Base-by-base conservation (phyloP, 1,140 invertebrate species). In the Drosophila sp. region DNA sequence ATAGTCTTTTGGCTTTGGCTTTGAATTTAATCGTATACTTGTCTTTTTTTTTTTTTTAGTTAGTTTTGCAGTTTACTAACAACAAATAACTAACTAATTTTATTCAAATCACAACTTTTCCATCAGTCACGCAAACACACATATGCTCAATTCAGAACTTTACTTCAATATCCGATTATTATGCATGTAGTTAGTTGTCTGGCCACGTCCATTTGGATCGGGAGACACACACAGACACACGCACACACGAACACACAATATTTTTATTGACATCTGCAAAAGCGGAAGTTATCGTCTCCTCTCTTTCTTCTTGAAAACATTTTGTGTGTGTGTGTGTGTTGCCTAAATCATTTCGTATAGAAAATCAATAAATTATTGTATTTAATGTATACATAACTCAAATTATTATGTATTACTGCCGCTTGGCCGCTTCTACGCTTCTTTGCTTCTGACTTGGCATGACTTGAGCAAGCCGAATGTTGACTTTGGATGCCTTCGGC, bases 341-440 rank as follows among this genome's bases (percentile, higher is more conserved):
- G 23, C 44, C 23, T 8, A 27, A 50, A 50, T 25, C 44, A 50
- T 50, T 57, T 64, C 55, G 54, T 78, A 81, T 78, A 79, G 65
- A 85, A 85, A 85, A 85, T 85, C 82, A 86, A 87, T 85, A 86
- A 79, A 81, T 85, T 85, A 85, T 72, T 85, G 79, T 81, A 63
- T 86, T 85, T 85, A 85, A 78, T 87, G 66, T 70, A 75, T 68
- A 75, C 76, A 78, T 70, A 78, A 68, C 79, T 72, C 72, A 63
- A 70, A 86, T 81, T 85, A 85, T 86, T 86, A 66, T 76, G 72
- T 79, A 65, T 85, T 86, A 86, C 70, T 86, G 72, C 74, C 79
- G 82, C 70, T 55, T 80, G 74, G 75, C 58, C 69, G 72, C 57
- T 65, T 44, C 40, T 17, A 17, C 17, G 17, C 17, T 17, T 17